Evolutionary conservation across 2,113 vertebrate species (phyloP), one percentile per base, ranked within the genome.

Genomic region (Callopanchax toddi): DNA sequence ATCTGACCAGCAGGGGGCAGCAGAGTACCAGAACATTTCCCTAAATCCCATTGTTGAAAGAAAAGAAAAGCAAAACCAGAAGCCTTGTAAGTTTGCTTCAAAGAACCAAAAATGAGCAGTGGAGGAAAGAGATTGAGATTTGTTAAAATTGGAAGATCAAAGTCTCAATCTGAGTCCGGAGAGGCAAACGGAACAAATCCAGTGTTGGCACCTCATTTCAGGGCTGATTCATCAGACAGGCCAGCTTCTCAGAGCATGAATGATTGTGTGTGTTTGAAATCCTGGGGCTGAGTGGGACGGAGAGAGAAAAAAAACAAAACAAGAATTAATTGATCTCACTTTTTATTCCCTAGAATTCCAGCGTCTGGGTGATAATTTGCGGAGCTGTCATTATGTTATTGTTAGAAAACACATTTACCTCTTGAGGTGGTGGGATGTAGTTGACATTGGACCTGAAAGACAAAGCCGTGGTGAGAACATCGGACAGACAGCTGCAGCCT

Each of bases 261-360:
- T 16, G 97, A 99, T 83, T 97, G 96, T 56, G 95, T 98, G 82
- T 99, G 97, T 94, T 95, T 99, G 90, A 98, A 99, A 85, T 99
- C 96, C 93, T 96, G 92, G 74, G 84, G 67, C 79, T 81, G 78
- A 22, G n/a, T n/a, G n/a, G n/a, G n/a, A n/a, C n/a, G n/a, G n/a
- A 29, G 29, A 44, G 22, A 46, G 0, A 76, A 13, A 81, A 9
- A 66, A 60, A 32, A n/a, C n/a, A n/a, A n/a, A 62, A 25, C 0
- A 13, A 8, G 4, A 3, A 18, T 58, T 49, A 40, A 32, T 23
- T 15, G 12, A 32, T 32, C 25, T 17, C 10, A 9, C 29, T 32
- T 8, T 8, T 12, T 5, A 11, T 12, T 23, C 15, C 22, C 46
- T 23, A 7, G 16, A 50, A 26, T 20, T 9, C 4, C 16, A 50